A percentile compares a stretch with the other conserved stretches of the same genome.
phyloP scores from a whole-genome alignment of 1,140 invertebrate species.

The Drosophila jambulina region DNA sequence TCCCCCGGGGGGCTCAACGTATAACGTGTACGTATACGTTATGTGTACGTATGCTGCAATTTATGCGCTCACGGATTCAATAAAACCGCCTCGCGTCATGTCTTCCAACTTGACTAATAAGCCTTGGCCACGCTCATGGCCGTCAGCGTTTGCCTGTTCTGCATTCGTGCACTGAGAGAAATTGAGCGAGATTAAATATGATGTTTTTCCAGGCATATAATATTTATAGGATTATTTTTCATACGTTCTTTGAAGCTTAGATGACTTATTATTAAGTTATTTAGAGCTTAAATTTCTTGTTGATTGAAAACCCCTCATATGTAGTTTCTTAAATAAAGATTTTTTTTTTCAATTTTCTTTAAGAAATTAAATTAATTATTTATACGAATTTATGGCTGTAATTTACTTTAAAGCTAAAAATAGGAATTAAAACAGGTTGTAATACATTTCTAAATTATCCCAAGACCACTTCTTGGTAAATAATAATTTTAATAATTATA shows the following conservation, averaged over 20 bases:
- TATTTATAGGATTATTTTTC: neutral
- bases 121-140: constrained; percentile 57
- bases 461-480: neutral
- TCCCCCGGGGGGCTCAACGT: constrained; percentile 4
- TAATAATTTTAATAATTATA: neutral
- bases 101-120: constrained; percentile 75
- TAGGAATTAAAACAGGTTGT: no score
- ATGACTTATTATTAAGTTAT: fast-evolving
- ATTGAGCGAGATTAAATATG: neutral
- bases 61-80: constrained; percentile 61
- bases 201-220: neutral
- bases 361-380: neutral
- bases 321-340: neutral
- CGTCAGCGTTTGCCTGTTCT: constrained; percentile 19
- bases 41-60: constrained; percentile 15
- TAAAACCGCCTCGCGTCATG: constrained; percentile 57
- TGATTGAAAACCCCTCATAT: neutral
- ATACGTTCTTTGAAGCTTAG: neutral
- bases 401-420: neutral
- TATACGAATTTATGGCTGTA: neutral
- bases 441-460: neutral
- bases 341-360: neutral
- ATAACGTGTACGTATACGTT: constrained; percentile 11
- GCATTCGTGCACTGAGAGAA: constrained; percentile 2
- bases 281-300: neutral